Evolutionary conservation across 2,113 vertebrate species (phyloP).

Genomic region (Zosterops lateralis): DNA sequence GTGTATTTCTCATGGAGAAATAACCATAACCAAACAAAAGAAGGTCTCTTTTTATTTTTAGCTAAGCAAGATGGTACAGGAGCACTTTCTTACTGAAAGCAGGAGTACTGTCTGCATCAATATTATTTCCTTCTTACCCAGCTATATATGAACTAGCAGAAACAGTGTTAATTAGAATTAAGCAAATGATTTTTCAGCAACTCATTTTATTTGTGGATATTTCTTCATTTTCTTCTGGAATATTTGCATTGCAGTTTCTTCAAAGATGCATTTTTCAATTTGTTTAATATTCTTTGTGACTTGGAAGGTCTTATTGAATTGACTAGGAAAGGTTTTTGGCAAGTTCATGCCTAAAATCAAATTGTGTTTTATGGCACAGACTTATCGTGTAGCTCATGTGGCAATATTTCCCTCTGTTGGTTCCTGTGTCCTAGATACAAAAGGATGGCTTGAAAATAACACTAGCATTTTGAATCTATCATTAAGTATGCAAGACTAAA

Average conservation of each 20-base stretch:
- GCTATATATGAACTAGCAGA: neutral
- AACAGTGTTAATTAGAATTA: neutral
- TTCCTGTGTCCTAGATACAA: neutral
- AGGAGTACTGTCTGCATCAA: neutral
- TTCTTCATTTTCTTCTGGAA: neutral
- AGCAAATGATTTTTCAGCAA: neutral
- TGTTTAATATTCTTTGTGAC: neutral
- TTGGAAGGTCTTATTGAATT: neutral
- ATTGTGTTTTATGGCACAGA: neutral
- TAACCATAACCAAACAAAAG: neutral
- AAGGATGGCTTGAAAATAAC: neutral
- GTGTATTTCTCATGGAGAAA: slow-evolving; percentile 9
- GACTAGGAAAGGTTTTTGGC: neutral
- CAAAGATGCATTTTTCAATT: neutral
- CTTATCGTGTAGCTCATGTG: neutral
- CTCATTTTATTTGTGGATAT: neutral
- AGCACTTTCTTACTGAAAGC: neutral
- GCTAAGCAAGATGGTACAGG: neutral
- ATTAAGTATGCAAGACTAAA: neutral
- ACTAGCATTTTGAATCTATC: neutral
- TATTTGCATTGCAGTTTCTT: neutral
- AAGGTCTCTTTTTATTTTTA: neutral
- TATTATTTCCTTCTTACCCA: neutral
- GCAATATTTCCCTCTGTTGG: neutral
- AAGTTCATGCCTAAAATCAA: neutral